phyloP scores from a whole-genome alignment of 2,797 vertebrate genomes.

The Enteromius thamalakanensis region DNA sequence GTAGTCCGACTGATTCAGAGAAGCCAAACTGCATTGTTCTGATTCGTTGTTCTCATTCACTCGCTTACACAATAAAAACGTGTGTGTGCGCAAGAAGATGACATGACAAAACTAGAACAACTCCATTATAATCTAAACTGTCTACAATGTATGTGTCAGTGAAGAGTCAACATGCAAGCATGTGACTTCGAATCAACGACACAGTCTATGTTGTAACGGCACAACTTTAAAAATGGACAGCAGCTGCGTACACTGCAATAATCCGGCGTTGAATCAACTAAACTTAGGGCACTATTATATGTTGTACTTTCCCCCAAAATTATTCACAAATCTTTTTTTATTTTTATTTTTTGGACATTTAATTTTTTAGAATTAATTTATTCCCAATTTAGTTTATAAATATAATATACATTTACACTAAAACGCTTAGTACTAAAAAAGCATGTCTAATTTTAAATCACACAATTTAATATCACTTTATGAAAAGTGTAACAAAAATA shows the following conservation, averaged over 20 bases:
- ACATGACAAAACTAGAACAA: slow-evolving; percentile 27
- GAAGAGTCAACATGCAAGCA: not conserved
- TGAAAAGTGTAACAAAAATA: too few relatives aligned
- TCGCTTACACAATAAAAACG: slow-evolving; percentile 19
- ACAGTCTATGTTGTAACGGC: not conserved
- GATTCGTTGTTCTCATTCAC: slow-evolving; percentile 36
- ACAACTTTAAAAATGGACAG: not conserved
- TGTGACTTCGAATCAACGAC: slow-evolving; percentile 1
- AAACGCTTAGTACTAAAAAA: not conserved
- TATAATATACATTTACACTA: not conserved
- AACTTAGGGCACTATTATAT: not conserved
- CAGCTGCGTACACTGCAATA: not conserved
- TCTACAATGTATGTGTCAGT: slow-evolving; percentile 13
- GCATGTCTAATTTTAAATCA: not conserved
- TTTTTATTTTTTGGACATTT: too few relatives aligned
- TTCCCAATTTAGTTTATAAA: not conserved
- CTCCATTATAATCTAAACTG: slow-evolving; percentile 11
- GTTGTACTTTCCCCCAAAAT: not conserved
- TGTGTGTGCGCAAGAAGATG: not conserved
- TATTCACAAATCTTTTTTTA: not conserved
- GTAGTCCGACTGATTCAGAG: slow-evolving; percentile 14
- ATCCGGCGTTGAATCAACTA: not conserved
- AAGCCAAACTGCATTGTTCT: slow-evolving; percentile 37
- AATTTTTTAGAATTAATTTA: not conserved
- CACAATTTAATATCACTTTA: too few relatives aligned